Conservation (phyloP, 2,113 vertebrate genomes). For the Apodemus speciosus region DNA sequence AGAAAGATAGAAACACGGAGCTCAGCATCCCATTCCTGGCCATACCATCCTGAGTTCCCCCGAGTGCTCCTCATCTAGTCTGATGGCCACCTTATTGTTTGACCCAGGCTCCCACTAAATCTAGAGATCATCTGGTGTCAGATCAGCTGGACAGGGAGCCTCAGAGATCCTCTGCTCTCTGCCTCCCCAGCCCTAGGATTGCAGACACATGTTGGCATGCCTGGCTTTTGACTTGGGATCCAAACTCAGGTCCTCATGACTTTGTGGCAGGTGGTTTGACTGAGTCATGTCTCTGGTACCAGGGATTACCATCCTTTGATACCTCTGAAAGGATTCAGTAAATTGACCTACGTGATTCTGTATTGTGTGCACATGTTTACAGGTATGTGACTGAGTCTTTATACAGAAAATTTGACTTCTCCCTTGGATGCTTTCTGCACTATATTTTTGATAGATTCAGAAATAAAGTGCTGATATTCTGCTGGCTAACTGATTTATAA, state of each 20-base stretch:
- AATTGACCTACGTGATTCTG: not conserved
- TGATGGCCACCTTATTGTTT: not conserved
- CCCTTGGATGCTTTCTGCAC: not conserved
- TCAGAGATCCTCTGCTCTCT: not conserved
- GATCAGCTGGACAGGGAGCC: not conserved
- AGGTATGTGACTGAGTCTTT: not conserved
- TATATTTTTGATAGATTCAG: not conserved
- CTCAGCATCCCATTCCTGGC: rapidly evolving
- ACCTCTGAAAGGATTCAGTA: too few relatives aligned
- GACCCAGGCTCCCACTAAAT: not conserved
- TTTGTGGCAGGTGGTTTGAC: not conserved
- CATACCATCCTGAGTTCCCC: too few relatives aligned
- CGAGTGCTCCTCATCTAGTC: not conserved
- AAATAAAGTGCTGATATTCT: slow-evolving; percentile 16
- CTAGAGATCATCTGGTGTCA: not conserved
- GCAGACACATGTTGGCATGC: not conserved
- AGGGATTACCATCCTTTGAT: not conserved
- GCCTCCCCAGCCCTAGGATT: not conserved
- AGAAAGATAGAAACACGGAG: not conserved
- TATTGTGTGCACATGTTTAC: too few relatives aligned
- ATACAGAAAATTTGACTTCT: not conserved
- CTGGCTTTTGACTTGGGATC: not conserved
- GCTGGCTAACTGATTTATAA: not conserved
- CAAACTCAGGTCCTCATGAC: not conserved
- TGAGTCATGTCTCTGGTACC: not conserved